Evolutionary conservation across 2,888 invertebrate species (phyloP).

Genomic region (Caenorhabditis zanzibari): DNA sequence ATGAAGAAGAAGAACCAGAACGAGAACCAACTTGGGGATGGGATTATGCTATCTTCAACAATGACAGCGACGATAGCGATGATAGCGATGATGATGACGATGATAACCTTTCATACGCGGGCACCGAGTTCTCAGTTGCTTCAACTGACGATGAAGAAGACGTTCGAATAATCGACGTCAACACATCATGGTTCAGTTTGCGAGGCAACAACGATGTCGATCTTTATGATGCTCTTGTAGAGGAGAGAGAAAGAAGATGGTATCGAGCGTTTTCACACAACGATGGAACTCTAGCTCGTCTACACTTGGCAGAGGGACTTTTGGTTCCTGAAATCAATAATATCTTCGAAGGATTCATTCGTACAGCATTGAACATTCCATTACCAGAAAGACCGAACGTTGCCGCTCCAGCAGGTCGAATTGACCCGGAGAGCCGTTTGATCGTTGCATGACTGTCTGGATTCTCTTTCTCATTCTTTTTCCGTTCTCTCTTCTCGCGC

Average conservation of each 20-base stretch:
- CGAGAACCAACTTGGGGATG: background rate
- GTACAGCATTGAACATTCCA: background rate
- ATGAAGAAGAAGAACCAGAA: background rate
- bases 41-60: background rate
- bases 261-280: background rate
- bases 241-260: background rate
- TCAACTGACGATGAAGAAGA: background rate
- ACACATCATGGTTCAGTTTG: background rate
- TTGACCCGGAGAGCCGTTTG: no score
- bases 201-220: background rate
- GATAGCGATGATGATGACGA: no score
- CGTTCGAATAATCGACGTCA: no score
- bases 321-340: background rate
- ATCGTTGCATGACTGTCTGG: no score
- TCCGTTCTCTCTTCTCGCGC: background rate
- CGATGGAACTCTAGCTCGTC: background rate
- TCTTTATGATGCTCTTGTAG: background rate
- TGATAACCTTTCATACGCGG: no score
- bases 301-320: background rate
- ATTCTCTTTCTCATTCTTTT: slow-evolving; percentile 1
- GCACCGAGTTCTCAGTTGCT: background rate
- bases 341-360: background rate
- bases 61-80: no score
- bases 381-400: background rate
- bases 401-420: no score